Conservation (phyloP, 1,140 invertebrate species). For the Drosophila nebulosa region DNA sequence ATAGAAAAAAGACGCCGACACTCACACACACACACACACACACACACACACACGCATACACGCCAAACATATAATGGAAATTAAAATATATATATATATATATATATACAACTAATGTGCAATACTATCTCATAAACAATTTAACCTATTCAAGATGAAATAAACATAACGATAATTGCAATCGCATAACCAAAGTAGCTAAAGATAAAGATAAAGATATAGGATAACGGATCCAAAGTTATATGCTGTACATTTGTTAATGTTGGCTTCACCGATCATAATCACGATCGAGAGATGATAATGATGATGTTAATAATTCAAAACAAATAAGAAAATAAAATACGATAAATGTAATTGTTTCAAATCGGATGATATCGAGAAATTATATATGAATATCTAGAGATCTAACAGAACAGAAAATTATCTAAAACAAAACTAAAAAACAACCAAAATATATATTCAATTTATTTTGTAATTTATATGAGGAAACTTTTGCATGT, state of each 20-base stretch:
- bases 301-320: background rate
- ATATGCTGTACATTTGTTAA: slow-evolving; percentile 14
- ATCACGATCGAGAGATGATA: background rate
- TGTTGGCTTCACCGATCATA: background rate
- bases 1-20: slow-evolving; percentile 13
- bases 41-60: background rate
- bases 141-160: slow-evolving; percentile 37
- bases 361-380: slow-evolving; percentile 16
- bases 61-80: slow-evolving; percentile 53
- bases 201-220: slow-evolving; percentile 54
- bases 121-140: slow-evolving; percentile 68
- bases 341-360: slow-evolving; percentile 19
- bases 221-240: slow-evolving; percentile 4
- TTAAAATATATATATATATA: slow-evolving; percentile 8
- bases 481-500: slow-evolving; percentile 50
- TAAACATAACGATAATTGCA: slow-evolving; percentile 52
- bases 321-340: slow-evolving; percentile 1
- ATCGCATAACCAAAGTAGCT: slow-evolving; percentile 67
- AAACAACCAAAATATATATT: slow-evolving; percentile 10
- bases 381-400: slow-evolving; percentile 41
- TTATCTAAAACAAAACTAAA: slow-evolving; percentile 56
- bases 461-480: slow-evolving; percentile 61
- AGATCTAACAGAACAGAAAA: slow-evolving; percentile 12
- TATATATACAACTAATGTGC: slow-evolving; percentile 64
- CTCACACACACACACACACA: slow-evolving; percentile 3